phyloP scores from a whole-genome alignment of 2,888 invertebrate species.

The Scrobipalpa atriplicella region DNA sequence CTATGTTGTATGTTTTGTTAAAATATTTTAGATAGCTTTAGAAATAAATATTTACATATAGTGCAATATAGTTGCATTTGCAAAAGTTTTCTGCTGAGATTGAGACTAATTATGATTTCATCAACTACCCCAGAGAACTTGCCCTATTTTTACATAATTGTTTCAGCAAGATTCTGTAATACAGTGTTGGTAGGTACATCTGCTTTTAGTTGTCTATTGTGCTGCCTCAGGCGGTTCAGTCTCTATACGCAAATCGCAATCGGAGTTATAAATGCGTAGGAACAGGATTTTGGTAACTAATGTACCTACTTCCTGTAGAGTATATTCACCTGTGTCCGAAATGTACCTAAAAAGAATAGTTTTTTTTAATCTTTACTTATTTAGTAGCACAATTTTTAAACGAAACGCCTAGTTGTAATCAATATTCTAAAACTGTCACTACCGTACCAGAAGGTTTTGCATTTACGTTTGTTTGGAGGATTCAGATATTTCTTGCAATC shows the following conservation, averaged over 20 bases:
- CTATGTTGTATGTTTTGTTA: too few species aligned
- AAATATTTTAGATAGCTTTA: too few species aligned
- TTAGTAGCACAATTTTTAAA: too few species aligned
- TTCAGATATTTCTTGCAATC: too few species aligned
- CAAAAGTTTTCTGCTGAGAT: too few species aligned
- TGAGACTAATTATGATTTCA: too few species aligned
- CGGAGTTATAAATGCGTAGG: neutral
- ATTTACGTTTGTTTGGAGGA: too few species aligned
- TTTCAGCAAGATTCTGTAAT: constrained; percentile 26
- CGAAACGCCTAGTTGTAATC: too few species aligned
- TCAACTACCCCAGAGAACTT: neutral
- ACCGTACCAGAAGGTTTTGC: too few species aligned
- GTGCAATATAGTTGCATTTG: too few species aligned
- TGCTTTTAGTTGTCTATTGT: constrained; percentile 59
- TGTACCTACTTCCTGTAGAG: neutral
- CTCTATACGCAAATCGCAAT: constrained; percentile 8
- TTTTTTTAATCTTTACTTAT: neutral
- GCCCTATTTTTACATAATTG: neutral
- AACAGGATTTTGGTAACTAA: neutral
- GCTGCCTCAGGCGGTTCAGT: constrained; percentile 18
- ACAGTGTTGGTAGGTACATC: constrained; percentile 45
- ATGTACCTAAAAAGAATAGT: neutral
- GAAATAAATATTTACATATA: too few species aligned
- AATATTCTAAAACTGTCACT: too few species aligned
- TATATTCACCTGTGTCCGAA: neutral